Base-by-base conservation (phyloP, 2,797 vertebrate species). In the Betta splendens region DNA sequence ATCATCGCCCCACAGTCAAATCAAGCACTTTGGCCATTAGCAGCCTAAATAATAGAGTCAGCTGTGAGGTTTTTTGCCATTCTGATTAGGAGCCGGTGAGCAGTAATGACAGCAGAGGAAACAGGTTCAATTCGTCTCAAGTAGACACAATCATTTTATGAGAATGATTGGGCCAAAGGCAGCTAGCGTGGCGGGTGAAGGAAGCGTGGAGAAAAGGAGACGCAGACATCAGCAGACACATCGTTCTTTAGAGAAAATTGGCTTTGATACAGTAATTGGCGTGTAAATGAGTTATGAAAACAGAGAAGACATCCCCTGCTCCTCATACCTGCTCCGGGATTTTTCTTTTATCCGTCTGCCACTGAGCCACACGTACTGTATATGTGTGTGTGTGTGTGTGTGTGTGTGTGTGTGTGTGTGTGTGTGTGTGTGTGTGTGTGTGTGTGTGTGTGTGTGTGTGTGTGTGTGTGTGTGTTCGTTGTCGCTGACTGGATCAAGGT, bases 221-320 rank as follows among this genome's bases (percentile, higher is more conserved):
- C 56, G 18, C 40, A 66, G 51, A 64, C 68, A 56, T 75, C 58
- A 61, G 51, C 49, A 48, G 28, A 28, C 44, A 60, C 51, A 51
- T 25, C 64, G 42, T 67, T 69, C 54, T 64, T 57, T 26, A 7
- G 47, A 61, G 63, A 48, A 46, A 69, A 68, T 57, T 28, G 61
- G 61, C 56, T 69, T 62, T 71, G 62, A 75, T 58, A 48, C 61
- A 26, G 59, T 75, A 81, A 80, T 62, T 79, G 76, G 56, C 22
- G 63, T 46, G 29, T 65, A 61, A 72, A 70, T 64, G 69, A 81
- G 40, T 64, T 37, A 71, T 22, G 16, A 42, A 52, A 69, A 69
- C 22, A 7, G 21, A 16, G 20, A 38, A 13, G 20, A 11, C 9
- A 12, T 2, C 25, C 9, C 7, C 6, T 5, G 40, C 33, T 39